Percentiles rank a stretch among this genome's conserved stretches.
Evolutionary conservation across 2,113 vertebrate genomes (phyloP).

Genomic region (Callorhinus ursinus): DNA sequence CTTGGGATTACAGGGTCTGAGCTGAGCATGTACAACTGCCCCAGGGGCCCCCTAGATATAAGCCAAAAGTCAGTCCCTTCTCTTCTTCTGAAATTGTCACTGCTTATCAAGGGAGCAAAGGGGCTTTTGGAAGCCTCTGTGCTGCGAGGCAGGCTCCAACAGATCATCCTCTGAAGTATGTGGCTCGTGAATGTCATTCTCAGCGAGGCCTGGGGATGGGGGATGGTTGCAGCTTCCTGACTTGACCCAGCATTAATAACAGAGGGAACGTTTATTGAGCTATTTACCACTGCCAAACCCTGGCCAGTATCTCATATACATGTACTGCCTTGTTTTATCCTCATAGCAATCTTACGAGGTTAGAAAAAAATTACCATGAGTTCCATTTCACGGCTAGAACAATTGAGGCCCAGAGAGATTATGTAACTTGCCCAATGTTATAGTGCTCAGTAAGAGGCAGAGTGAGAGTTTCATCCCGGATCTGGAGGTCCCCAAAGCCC

Average conservation of each 20-base stretch:
- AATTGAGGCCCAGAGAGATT: conserved; percentile 8
- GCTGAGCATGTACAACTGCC: not conserved
- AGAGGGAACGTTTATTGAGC: not conserved
- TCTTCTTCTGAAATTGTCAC: not conserved
- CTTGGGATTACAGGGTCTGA: not conserved
- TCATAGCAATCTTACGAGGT: not conserved
- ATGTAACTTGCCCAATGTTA: not conserved
- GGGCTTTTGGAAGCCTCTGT: conserved; percentile 7
- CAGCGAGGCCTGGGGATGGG: not conserved
- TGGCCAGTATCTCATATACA: not conserved
- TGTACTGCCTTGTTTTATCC: conserved; percentile 15
- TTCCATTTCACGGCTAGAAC: conserved; percentile 42
- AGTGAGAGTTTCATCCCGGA: not conserved
- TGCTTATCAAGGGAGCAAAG: not conserved
- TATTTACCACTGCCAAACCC: not conserved
- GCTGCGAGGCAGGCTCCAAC: not conserved
- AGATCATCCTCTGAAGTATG: not conserved
- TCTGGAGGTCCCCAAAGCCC: not conserved
- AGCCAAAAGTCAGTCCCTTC: not conserved
- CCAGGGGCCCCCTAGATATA: not conserved
- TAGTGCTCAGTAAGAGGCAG: not conserved
- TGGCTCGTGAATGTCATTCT: not conserved
- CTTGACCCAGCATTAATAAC: not conserved
- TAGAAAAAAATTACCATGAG: not conserved
- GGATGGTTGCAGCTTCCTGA: not conserved